These are phyloP conservation scores for Gorsachius goisagi DNA, from an alignment of 2,113 vertebrate genomes.

Conservation along the genomic window DNA sequence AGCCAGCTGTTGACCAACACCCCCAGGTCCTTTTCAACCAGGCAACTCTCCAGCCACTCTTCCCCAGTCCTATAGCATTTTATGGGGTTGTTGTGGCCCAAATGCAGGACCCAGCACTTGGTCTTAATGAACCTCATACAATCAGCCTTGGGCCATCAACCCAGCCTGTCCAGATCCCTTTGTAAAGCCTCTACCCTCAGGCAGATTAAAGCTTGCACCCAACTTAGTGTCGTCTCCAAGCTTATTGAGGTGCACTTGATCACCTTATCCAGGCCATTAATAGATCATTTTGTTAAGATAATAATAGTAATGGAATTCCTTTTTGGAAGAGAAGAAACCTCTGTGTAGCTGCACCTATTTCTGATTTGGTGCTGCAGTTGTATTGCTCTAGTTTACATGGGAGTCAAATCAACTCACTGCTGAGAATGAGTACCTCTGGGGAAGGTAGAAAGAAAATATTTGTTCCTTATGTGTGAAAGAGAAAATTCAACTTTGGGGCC, in stretches of 20 bases:
- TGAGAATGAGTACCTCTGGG: background rate
- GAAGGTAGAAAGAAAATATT: background rate
- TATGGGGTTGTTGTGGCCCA: too few species aligned
- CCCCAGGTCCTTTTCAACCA: background rate
- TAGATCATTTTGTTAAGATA: background rate
- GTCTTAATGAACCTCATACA: background rate
- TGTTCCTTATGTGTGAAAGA: background rate
- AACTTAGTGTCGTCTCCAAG: background rate
- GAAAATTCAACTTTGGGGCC: background rate
- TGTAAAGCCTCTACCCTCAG: background rate
- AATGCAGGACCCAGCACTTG: background rate
- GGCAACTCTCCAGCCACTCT: background rate
- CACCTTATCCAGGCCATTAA: background rate
- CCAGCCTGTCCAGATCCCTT: background rate
- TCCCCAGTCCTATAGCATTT: background rate
- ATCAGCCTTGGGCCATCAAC: rapidly evolving
- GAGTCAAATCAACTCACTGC: background rate
- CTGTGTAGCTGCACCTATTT: background rate
- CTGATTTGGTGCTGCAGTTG: background rate
- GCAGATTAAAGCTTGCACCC: background rate
- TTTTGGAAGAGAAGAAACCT: background rate
- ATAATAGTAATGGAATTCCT: background rate
- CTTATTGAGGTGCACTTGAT: background rate
- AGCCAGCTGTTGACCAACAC: rapidly evolving
- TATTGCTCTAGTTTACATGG: background rate